phyloP scores from a whole-genome alignment of 2,113 vertebrate genomes.

The Varanus salvator region DNA sequence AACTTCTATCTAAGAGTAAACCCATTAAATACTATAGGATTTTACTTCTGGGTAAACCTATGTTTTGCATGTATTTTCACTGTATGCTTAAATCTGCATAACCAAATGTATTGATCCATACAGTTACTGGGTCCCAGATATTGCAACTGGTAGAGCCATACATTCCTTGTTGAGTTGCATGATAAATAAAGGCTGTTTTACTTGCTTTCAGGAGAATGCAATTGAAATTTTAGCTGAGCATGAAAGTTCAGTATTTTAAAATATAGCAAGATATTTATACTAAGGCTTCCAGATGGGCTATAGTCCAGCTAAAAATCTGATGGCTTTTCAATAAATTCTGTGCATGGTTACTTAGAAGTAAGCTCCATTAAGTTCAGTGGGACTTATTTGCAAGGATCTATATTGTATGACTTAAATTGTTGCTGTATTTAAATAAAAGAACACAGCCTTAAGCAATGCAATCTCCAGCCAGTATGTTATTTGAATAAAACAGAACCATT shows the following conservation, averaged over 20 bases:
- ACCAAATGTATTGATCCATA: background rate
- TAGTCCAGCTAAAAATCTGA: background rate
- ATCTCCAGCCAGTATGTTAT: background rate
- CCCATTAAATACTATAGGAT: background rate
- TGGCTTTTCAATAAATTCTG: background rate
- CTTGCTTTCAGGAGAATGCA: background rate
- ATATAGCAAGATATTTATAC: background rate
- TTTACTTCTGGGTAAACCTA: background rate
- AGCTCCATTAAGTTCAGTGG: background rate
- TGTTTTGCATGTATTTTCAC: background rate
- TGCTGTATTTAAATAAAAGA: no score
- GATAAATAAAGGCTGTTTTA: background rate
- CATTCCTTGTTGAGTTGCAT: background rate
- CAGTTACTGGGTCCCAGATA: background rate
- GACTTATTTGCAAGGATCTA: background rate
- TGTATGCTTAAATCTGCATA: background rate
- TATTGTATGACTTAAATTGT: no score
- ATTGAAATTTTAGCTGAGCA: background rate
- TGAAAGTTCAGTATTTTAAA: background rate
- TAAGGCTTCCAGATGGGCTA: background rate
- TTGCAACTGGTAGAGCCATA: background rate
- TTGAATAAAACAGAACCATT: background rate
- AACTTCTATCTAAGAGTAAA: background rate
- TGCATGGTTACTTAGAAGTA: background rate
- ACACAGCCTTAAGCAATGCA: no score